Evolutionary conservation across 2,797 vertebrate genomes (phyloP), one percentile per base, ranked within the genome.

Genomic region (Discoglossus pictus): DNA sequence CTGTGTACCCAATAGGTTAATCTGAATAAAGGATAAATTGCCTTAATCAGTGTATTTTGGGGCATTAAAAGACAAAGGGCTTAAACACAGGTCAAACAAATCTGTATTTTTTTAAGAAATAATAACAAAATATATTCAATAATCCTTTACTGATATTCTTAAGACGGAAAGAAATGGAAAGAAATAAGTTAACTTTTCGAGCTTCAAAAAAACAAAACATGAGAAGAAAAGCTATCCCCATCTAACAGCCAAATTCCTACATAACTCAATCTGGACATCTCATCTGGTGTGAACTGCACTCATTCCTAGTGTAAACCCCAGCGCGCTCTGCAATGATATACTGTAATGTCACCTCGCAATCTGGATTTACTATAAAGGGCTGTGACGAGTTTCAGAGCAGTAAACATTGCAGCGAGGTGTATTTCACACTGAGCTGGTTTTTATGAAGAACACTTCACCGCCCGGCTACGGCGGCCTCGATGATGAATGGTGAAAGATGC

Each of bases 341-440:
- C 93, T 94, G 94, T 89, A 91, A 93, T 94, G 95, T 96, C 96
- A 94, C 91, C 89, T 90, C 89, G 89, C 91, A 92, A 90, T 83
- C 86, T 88, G 91, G 91, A 99, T 99, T 99, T 99, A 99, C 94
- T 91, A 94, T 87, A 83, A 89, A 92, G 91, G 84, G 92, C 93
- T 92, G 92, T 94, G 95, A 95, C 94, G 93, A 94, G 95, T 93
- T 91, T 88, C 87, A 89, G 90, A 90, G 96, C 94, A 93, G 95
- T 98, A 98, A 98, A 98, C 93, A 93, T 91, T 93, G 89, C 87
- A 84, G 90, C 89, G 92, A 94, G 96, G 95, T 92, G 94, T 99
- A 98, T 98, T 98, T 99, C 95, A 99, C 95, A 98, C 88, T 81
- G 94, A 93, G 93, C 94, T 98, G 94, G 93, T 94, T 97, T 97